These are phyloP conservation scores for Neodiprion virginianus DNA, from an alignment of 1,140 invertebrate genomes.

Conservation along the genomic window DNA sequence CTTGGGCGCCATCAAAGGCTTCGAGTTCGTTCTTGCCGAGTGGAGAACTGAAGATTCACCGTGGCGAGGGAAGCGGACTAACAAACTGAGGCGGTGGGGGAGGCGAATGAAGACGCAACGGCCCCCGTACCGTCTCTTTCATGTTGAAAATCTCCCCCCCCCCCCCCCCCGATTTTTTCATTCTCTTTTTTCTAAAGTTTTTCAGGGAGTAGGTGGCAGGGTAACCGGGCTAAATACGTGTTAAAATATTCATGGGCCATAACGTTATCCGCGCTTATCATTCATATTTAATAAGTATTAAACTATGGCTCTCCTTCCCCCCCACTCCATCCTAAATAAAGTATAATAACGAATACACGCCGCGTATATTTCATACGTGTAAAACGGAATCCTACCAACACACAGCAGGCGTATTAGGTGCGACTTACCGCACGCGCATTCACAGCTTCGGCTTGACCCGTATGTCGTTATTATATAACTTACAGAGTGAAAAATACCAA, in stretches of 20 bases:
- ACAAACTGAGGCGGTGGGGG: too few species aligned
- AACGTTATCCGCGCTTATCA: conserved; percentile 3
- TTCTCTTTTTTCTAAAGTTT: too few species aligned
- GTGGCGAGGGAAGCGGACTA: not conserved
- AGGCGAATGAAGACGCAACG: not conserved
- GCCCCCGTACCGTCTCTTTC: not conserved
- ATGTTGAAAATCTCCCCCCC: not conserved
- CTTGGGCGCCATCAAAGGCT: conserved; percentile 5
- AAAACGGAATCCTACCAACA: too few species aligned
- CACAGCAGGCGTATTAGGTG: too few species aligned
- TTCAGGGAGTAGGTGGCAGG: too few species aligned
- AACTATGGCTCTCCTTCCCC: not conserved
- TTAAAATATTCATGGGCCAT: conserved; percentile 10
- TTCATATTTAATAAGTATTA: conserved; percentile 12
- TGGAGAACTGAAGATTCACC: not conserved
- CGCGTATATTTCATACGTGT: not conserved
- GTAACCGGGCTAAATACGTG: not conserved
- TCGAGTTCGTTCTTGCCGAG: not conserved
- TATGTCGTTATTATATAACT: too few species aligned
- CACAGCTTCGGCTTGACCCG: too few species aligned
- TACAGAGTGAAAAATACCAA: not conserved
- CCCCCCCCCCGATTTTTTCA: not conserved
- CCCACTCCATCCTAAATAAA: not conserved
- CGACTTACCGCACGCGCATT: too few species aligned
- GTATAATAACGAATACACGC: not conserved